phyloP scores from a whole-genome alignment of 2,113 vertebrate species.

The Ceyx melanurus region DNA sequence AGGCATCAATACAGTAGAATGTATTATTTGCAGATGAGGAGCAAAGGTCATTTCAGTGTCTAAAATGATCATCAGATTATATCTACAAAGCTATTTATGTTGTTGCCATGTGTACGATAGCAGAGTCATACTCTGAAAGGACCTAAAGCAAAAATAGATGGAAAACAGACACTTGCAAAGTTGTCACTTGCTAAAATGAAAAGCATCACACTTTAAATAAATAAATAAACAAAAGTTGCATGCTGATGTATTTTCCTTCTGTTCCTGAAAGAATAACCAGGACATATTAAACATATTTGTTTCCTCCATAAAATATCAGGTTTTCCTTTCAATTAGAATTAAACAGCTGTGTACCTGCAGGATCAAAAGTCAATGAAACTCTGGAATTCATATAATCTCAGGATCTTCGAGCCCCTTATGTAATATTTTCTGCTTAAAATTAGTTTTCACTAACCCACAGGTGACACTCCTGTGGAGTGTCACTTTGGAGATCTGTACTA shows the following conservation, averaged over 20 bases:
- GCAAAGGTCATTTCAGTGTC: background rate
- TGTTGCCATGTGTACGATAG: background rate
- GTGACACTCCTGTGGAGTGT: background rate
- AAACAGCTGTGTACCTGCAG: background rate
- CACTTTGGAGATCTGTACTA: background rate
- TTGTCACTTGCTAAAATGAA: background rate
- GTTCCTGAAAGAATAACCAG: background rate
- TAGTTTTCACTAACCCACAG: background rate
- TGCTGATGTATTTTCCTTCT: background rate
- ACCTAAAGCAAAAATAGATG: background rate
- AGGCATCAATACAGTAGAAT: background rate
- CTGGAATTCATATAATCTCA: background rate
- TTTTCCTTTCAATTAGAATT: background rate
- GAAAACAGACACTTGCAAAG: background rate
- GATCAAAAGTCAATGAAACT: background rate
- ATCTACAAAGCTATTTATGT: background rate
- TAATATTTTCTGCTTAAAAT: background rate
- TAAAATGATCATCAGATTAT: background rate
- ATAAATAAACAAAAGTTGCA: background rate
- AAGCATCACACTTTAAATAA: background rate
- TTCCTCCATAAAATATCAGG: background rate
- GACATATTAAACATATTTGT: background rate
- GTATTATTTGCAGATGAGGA: background rate
- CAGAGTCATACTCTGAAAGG: background rate
- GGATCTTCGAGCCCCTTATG: background rate